phyloP scores from a whole-genome alignment of 2,113 vertebrate genomes.

The Strix aluco region DNA sequence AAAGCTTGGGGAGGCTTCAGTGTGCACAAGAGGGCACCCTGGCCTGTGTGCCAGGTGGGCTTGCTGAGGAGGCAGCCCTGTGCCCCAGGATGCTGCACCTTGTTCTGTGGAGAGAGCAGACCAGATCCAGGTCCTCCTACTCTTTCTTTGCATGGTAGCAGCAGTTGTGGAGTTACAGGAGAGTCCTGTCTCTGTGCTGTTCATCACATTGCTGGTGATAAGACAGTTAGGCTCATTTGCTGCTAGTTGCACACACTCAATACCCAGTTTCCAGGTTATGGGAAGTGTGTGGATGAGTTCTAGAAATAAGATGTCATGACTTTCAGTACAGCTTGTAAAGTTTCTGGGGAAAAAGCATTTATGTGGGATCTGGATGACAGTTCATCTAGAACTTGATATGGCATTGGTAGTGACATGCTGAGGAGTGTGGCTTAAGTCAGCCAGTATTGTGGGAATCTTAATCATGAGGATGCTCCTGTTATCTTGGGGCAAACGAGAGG shows the following conservation, averaged over 20 bases:
- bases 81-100: neutral
- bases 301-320: neutral
- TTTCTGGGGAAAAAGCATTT: neutral
- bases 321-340: neutral
- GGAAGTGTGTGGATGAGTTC: neutral
- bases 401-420: neutral
- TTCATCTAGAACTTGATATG: neutral
- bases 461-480: neutral
- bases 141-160: neutral
- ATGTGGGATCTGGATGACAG: neutral
- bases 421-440: neutral
- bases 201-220: neutral
- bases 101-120: rapidly evolving
- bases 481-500: neutral
- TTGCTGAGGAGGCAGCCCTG: neutral
- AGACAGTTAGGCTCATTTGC: neutral
- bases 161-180: neutral
- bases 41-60: rapidly evolving
- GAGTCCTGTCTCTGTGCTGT: neutral
- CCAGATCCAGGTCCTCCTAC: neutral
- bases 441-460: neutral
- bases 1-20: neutral
- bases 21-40: neutral
- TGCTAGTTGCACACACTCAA: neutral
- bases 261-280: rapidly evolving